These are phyloP conservation scores for Lepus americanus DNA, from an alignment of 2,113 vertebrate genomes.

Conservation along the genomic window DNA sequence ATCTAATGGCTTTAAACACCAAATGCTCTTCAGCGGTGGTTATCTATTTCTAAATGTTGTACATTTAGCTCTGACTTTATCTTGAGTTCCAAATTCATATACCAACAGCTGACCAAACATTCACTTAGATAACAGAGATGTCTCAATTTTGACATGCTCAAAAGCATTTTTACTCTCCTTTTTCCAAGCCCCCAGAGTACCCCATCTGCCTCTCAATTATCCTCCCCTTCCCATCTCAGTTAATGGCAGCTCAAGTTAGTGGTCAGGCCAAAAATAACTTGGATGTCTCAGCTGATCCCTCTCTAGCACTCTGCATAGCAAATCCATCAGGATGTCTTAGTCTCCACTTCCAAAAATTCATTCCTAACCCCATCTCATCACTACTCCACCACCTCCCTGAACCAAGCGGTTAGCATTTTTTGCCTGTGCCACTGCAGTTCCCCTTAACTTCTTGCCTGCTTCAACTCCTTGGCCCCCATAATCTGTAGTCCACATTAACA, in stretches of 20 bases:
- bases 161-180: neutral
- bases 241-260: neutral
- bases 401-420: neutral
- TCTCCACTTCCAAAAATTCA: neutral
- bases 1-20: neutral
- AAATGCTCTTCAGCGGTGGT: neutral
- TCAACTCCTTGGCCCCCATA: neutral
- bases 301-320: neutral
- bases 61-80: neutral
- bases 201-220: neutral
- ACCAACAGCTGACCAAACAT: neutral
- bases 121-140: neutral
- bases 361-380: neutral
- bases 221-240: neutral
- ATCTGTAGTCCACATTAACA: neutral
- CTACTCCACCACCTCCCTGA: neutral
- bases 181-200: neutral
- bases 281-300: neutral
- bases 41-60: neutral
- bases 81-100: neutral
- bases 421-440: neutral
- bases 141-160: neutral
- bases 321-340: neutral
- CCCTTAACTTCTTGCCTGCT: neutral
- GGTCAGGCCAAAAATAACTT: conserved; percentile 21